Evolutionary conservation across 2,113 vertebrate genomes (phyloP).

Genomic region (Hippocampus mohnikei): DNA sequence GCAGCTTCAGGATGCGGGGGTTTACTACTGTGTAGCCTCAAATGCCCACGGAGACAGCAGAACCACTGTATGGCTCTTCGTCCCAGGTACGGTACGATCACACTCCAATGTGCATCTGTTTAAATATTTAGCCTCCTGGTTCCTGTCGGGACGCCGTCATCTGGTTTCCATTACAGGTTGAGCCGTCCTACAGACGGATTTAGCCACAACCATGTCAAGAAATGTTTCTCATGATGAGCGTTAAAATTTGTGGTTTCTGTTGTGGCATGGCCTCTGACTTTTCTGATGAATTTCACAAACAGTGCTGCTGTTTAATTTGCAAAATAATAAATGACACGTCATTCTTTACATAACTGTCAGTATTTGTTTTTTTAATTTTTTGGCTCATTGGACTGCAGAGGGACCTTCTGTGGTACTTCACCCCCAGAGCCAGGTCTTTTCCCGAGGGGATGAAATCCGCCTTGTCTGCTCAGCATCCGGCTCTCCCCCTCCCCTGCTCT

Average conservation of each 20-base stretch:
- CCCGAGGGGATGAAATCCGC: conserved; percentile 76
- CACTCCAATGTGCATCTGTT: conserved; percentile 47
- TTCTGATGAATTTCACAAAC: conserved; percentile 33
- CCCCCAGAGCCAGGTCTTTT: conserved; percentile 70
- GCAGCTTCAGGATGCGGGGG: conserved; percentile 69
- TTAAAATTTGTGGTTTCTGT: conserved; percentile 34
- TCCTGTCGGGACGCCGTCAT: conserved; percentile 47
- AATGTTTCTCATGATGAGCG: conserved; percentile 38
- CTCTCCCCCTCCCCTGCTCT: conserved; percentile 71
- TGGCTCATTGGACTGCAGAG: conserved; percentile 64
- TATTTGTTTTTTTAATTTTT: neutral
- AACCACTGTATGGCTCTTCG: conserved; percentile 78
- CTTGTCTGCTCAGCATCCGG: conserved; percentile 80
- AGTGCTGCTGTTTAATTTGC: conserved; percentile 25
- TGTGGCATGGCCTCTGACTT: conserved; percentile 23
- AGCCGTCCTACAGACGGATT: conserved; percentile 37
- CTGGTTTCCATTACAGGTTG: conserved; percentile 64
- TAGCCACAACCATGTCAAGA: conserved; percentile 46
- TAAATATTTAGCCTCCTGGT: conserved; percentile 46
- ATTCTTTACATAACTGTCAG: too few species aligned
- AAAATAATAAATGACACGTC: conserved; percentile 50
- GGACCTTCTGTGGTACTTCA: conserved; percentile 77
- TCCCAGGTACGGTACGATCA: conserved; percentile 74
- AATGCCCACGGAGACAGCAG: conserved; percentile 67
- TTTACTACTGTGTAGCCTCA: conserved; percentile 78